Evolutionary conservation across 2,113 vertebrate species (phyloP).

Genomic region (Malaclemys terrapin): DNA sequence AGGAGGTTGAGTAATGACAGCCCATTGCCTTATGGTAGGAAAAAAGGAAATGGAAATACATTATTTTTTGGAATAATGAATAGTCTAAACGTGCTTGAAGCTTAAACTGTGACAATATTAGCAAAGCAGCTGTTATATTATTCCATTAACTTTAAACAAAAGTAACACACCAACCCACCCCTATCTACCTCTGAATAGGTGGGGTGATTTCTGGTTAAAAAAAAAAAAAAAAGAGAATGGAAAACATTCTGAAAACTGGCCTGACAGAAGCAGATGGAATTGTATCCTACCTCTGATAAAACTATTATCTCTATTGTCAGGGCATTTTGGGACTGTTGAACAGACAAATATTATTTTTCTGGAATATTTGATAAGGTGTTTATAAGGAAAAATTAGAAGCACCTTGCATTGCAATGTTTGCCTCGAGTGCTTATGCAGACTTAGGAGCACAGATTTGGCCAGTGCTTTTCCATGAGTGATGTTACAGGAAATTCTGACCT

Average conservation of each 20-base stretch:
- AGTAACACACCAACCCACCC: not conserved
- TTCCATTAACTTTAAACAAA: conserved; percentile 29
- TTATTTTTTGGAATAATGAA: not conserved
- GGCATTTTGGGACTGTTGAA: conserved; percentile 47
- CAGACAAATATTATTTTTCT: conserved; percentile 10
- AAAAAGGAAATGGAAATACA: not conserved
- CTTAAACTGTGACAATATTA: not conserved
- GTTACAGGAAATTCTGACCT: conserved; percentile 13
- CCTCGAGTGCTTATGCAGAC: not conserved
- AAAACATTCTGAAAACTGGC: conserved; percentile 49
- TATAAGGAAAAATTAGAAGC: conserved; percentile 45
- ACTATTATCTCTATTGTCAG: conserved; percentile 36
- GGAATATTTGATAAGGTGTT: conserved; percentile 56
- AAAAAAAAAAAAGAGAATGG: conserved; percentile 55
- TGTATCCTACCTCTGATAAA: conserved; percentile 59
- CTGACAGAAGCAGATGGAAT: conserved; percentile 40
- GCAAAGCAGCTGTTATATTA: not conserved
- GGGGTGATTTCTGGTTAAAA: conserved; percentile 30
- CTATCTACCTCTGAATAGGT: conserved; percentile 16
- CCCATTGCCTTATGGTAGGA: not conserved
- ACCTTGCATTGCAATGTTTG: not conserved
- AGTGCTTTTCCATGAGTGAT: not conserved
- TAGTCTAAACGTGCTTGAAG: not conserved
- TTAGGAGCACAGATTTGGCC: not conserved
- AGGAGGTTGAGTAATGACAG: not conserved